Base-by-base conservation (phyloP, 1,140 invertebrate species). In the Orchesella cincta region DNA sequence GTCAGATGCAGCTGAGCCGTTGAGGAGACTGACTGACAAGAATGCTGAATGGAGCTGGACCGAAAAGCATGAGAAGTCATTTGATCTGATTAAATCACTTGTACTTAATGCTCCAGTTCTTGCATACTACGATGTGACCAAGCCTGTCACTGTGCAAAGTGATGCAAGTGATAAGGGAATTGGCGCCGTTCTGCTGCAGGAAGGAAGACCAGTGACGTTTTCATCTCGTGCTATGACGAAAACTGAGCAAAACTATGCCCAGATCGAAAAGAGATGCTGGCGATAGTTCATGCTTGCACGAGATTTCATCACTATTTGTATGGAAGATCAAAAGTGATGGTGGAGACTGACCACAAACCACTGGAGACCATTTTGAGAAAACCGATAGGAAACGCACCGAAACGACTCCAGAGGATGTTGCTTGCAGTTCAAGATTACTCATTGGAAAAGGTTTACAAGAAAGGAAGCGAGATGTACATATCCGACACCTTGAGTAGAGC, bases 211-310 rank as follows among this genome's bases (percentile, higher is more conserved):
- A 8, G 81, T 88, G 1, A 80, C 81, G 28, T 88, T 84, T 83
- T 84, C 85, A 5, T 85, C 83, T 16, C 76, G 84, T 76, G 77
- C 79, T 20, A 80, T 88, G 18, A 85, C 80, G 16, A 71, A 78
- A 23, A 77, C 83, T 26, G 83, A 87, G 78, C 29, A 78, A 52
- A 83, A 84, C 29, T 88, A 85, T 77, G 75, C 85, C 8, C 83
- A 85, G 77, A 87, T 87, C 29, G 86, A 88, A 78, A n/a, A 72
- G 86, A 88, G 81, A 78, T 84, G 12, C 79, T 86, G 34, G 84
- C 83, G 62, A 83, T 87, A 3, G 75, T 79, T 35, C 84, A 81
- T 83, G 83, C 79, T 29, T 81, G 54, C 78, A 79, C 84, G 74
- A 84, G 84, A 78, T 88, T 86, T 83, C 83, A 84, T 80, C 77